Evolutionary conservation across 2,888 invertebrate species (phyloP).

Genomic region (Panorpa germanica): DNA sequence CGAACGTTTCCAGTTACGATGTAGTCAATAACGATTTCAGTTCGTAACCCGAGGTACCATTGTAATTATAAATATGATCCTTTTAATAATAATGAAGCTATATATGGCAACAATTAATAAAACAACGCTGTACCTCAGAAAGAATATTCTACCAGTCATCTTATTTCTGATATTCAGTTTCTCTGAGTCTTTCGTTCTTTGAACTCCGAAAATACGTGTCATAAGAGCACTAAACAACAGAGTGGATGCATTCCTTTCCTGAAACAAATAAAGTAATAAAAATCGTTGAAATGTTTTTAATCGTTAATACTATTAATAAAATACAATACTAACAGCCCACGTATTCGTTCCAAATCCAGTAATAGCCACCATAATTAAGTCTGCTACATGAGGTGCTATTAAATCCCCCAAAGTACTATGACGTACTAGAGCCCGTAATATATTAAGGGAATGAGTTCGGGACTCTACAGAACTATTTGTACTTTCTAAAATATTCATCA

Average conservation of each 20-base stretch:
- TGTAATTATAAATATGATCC: no score
- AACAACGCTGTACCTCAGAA: constrained; percentile 46
- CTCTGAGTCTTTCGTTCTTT: constrained; percentile 36
- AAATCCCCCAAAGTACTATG: constrained; percentile 57
- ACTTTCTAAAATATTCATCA: constrained; percentile 25
- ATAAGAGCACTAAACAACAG: constrained; percentile 67
- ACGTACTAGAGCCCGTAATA: constrained; percentile 61
- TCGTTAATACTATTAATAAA: constrained; percentile 5
- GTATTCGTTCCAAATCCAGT: constrained; percentile 48
- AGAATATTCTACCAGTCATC: constrained; percentile 65
- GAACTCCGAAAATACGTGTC: constrained; percentile 75
- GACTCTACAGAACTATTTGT: constrained; percentile 24
- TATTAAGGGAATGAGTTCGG: constrained; percentile 68
- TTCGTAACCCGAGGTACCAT: no score
- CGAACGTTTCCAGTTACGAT: no score
- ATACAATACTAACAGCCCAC: constrained; percentile 58
- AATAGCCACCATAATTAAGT: constrained; percentile 52
- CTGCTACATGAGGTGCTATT: constrained; percentile 45
- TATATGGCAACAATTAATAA: no score
- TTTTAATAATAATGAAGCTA: no score
- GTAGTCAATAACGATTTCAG: no score
- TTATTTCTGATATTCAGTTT: constrained; percentile 39
- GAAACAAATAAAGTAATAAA: neutral
- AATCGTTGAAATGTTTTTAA: no score
- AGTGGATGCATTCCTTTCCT: constrained; percentile 72